Percentiles rank a stretch among this genome's conserved stretches.
Evolutionary conservation across 30 jellyfish, hydroid and myxozoan genomes (phyloP).

Genomic region (Cassiopea xamachana): DNA sequence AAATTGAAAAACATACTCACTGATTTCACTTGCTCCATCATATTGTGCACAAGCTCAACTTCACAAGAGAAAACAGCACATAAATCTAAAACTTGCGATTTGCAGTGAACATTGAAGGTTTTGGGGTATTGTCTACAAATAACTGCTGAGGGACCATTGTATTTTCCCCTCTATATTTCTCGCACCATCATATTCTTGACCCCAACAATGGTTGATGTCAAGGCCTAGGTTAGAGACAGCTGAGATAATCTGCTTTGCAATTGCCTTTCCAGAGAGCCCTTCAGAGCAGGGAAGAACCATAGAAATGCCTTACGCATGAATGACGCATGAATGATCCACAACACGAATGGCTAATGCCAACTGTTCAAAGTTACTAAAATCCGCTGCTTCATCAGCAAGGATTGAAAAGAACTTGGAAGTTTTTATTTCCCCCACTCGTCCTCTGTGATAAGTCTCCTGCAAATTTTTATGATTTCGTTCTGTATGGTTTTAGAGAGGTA

Average conservation of each 20-base stretch:
- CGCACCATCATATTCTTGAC: constrained; percentile 90
- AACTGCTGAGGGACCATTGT: constrained; percentile 58
- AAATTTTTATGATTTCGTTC: constrained; percentile 60
- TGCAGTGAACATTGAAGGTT: constrained; percentile 72
- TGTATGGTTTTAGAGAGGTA: constrained; percentile 76
- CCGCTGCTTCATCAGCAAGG: constrained; percentile 63
- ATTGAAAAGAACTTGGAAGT: constrained; percentile 31
- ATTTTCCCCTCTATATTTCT: constrained; percentile 81
- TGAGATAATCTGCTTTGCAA: constrained; percentile 44
- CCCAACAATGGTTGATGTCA: constrained; percentile 55
- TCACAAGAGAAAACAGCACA: constrained; percentile 63
- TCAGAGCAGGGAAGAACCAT: constrained; percentile 72
- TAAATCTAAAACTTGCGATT: constrained; percentile 69
- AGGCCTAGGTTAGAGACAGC: constrained; percentile 33
- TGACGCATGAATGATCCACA: constrained; percentile 23
- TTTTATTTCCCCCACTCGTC: constrained; percentile 14
- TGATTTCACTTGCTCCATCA: constrained; percentile 63
- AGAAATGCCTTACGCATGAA: constrained; percentile 75
- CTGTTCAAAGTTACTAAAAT: constrained; percentile 2
- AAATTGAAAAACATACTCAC: constrained; percentile 20
- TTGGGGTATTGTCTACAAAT: constrained; percentile 24
- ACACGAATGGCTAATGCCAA: constrained; percentile 55
- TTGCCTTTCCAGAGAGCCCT: constrained; percentile 71
- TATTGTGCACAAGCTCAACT: constrained; percentile 41
- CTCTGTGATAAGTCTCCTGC: constrained; percentile 57